Conservation (phyloP, 2,797 vertebrate genomes). For the Spinibarbus caldwelli region DNA sequence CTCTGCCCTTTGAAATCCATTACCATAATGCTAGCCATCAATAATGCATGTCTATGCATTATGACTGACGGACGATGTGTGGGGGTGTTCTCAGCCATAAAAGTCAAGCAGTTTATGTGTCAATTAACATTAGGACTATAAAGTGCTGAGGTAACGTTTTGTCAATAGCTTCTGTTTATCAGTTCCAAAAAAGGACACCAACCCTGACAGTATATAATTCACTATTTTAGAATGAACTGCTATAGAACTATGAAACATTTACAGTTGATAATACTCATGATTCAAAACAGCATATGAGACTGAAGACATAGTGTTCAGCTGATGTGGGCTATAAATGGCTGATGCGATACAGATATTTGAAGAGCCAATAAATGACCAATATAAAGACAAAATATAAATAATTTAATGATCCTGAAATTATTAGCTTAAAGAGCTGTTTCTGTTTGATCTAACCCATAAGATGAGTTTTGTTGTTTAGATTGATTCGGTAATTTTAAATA, state of each 20-base stretch:
- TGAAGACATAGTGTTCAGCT: neutral
- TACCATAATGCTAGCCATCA: slow-evolving; percentile 83
- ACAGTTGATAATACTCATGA: neutral
- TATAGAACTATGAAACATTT: neutral
- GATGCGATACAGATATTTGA: no score
- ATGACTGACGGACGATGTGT: slow-evolving; percentile 69
- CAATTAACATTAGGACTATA: slow-evolving; percentile 16
- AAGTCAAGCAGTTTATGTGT: slow-evolving; percentile 22
- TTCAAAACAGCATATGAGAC: neutral
- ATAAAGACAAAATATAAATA: neutral
- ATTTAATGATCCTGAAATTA: no score
- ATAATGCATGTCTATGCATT: slow-evolving; percentile 84
- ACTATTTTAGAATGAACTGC: neutral
- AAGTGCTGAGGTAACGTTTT: slow-evolving; percentile 37
- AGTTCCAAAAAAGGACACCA: slow-evolving; percentile 42
- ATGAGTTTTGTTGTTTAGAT: neutral
- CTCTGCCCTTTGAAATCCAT: slow-evolving; percentile 75
- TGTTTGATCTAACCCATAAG: neutral
- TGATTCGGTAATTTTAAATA: neutral
- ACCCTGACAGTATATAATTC: slow-evolving; percentile 13
- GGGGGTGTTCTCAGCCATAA: slow-evolving; percentile 21
- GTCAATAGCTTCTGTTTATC: slow-evolving; percentile 31
- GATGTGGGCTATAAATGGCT: neutral
- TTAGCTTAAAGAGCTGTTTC: neutral
- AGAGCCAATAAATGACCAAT: no score